These are phyloP conservation scores for Enteromius afrohamiltoni DNA, from an alignment of 2,797 vertebrate genomes.

Conservation along the genomic window DNA sequence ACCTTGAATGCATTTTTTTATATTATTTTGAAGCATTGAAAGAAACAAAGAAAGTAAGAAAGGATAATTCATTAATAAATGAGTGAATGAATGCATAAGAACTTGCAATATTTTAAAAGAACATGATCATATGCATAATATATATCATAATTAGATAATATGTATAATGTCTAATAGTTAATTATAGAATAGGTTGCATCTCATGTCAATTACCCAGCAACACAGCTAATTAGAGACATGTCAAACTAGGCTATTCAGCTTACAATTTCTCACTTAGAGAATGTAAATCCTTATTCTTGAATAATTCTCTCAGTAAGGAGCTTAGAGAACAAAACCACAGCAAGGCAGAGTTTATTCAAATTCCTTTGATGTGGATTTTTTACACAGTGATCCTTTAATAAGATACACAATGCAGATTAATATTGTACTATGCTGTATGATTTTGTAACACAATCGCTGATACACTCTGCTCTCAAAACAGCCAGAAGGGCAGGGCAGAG, in stretches of 20 bases:
- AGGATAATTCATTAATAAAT: too few relatives aligned
- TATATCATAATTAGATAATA: too few relatives aligned
- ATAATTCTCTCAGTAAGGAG: neutral
- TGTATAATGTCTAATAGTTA: neutral
- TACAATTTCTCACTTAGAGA: neutral
- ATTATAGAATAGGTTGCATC: neutral
- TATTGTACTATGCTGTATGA: neutral
- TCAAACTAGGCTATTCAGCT: neutral
- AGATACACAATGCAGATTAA: slow-evolving; percentile 1
- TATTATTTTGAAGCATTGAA: too few relatives aligned
- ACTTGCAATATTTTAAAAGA: too few relatives aligned
- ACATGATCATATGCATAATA: too few relatives aligned
- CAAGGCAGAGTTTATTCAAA: neutral
- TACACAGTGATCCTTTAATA: neutral
- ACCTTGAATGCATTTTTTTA: too few relatives aligned
- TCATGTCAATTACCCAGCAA: neutral
- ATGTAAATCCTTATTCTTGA: neutral
- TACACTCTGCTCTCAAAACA: neutral
- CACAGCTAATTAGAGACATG: neutral
- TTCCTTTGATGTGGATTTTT: neutral
- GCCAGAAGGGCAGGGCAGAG: neutral
- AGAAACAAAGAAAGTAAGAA: too few relatives aligned
- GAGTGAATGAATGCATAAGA: too few relatives aligned
- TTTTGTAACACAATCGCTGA: neutral
- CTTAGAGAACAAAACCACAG: neutral